Evolutionary conservation across 2,113 vertebrate species (phyloP).

Genomic region (Phycodurus eques): DNA sequence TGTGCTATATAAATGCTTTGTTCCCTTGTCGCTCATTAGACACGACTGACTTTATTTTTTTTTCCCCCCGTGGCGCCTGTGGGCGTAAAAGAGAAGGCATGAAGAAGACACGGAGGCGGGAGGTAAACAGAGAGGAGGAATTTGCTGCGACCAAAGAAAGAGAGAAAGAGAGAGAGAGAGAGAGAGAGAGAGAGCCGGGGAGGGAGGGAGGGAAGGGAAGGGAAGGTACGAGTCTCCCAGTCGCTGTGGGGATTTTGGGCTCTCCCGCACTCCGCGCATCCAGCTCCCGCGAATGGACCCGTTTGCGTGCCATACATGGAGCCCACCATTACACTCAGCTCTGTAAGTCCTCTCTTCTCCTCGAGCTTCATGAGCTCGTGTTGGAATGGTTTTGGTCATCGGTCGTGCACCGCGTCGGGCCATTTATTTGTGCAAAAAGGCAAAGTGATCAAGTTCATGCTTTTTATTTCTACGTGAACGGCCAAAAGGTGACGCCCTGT

Average conservation of each 20-base stretch:
- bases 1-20: conserved; percentile 36
- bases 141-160: conserved; percentile 30
- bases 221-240: conserved; percentile 49
- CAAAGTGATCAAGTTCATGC: not conserved
- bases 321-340: conserved; percentile 80
- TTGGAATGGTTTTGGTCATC: not conserved
- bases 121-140: conserved; percentile 57
- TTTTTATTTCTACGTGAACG: not conserved
- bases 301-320: conserved; percentile 78
- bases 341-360: conserved; percentile 61
- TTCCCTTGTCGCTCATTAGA: conserved; percentile 50
- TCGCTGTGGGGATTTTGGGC: conserved; percentile 61
- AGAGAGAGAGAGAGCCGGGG: not conserved
- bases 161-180: conserved; percentile 12
- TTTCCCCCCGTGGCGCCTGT: conserved; percentile 31
- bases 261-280: conserved; percentile 12
- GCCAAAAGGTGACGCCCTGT: not conserved
- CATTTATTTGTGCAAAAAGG: not conserved
- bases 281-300: conserved; percentile 63
- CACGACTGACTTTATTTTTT: not conserved
- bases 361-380: not conserved
- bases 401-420: not conserved
- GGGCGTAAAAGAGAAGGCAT: conserved; percentile 60
- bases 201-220: conserved; percentile 28
- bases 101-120: conserved; percentile 52